phyloP scores from a whole-genome alignment of 1,140 invertebrate genomes.

The Drosophila punjabiensis region DNA sequence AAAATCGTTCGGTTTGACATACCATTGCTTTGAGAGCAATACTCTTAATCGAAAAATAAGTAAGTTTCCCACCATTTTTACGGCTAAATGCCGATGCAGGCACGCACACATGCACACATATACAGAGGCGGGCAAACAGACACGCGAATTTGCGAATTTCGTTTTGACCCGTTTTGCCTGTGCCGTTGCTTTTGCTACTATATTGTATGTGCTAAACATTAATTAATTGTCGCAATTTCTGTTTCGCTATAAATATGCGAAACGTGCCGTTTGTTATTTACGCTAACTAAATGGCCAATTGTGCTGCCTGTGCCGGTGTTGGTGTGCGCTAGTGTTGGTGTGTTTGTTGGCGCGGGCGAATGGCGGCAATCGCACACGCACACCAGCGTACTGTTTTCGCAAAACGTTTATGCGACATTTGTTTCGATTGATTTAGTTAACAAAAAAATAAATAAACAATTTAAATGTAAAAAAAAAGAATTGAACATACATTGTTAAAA shows the following conservation, averaged over 20 bases:
- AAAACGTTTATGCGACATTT: conserved; percentile 41
- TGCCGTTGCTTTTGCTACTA: conserved; percentile 15
- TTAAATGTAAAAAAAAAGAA: background rate
- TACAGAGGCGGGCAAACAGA: conserved; percentile 25
- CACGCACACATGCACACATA: conserved; percentile 18
- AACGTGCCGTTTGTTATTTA: conserved; percentile 37
- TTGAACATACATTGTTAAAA: background rate
- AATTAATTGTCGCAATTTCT: conserved; percentile 57
- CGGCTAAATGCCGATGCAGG: conserved; percentile 23
- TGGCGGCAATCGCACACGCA: conserved; percentile 57
- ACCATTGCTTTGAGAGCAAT: conserved; percentile 25
- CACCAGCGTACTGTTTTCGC: conserved; percentile 11
- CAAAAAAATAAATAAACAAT: background rate
- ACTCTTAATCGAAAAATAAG: conserved; percentile 20
- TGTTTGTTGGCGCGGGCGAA: conserved; percentile 65
- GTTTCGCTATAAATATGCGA: conserved; percentile 43
- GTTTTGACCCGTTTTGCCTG: conserved; percentile 28
- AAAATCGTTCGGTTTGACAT: background rate
- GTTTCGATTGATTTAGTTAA: background rate
- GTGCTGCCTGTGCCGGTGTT: conserved; percentile 53
- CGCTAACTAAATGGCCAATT: conserved; percentile 50
- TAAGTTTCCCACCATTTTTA: conserved; percentile 43
- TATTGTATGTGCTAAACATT: conserved; percentile 53
- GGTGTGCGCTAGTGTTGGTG: conserved; percentile 40
- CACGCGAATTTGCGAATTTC: conserved; percentile 69